Conservation (phyloP, 2,797 vertebrate genomes). For the Scolopax rusticola region DNA sequence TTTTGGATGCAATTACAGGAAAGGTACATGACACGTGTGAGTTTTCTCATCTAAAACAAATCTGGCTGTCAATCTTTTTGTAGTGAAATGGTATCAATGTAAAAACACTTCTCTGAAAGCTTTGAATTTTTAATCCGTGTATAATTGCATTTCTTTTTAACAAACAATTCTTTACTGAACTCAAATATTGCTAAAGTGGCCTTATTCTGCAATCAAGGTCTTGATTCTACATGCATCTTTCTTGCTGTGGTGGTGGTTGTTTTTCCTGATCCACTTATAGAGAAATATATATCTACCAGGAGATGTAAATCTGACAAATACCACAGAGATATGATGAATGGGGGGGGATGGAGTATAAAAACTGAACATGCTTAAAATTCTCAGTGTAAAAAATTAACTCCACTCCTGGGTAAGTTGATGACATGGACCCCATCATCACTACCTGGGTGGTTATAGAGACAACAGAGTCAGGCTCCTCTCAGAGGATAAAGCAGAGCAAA, state of each 20-base stretch:
- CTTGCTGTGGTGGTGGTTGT: background rate
- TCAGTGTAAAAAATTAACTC: background rate
- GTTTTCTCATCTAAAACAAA: background rate
- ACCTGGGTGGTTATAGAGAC: background rate
- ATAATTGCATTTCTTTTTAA: background rate
- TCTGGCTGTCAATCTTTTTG: background rate
- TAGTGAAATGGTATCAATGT: background rate
- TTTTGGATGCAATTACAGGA: background rate
- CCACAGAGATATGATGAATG: background rate
- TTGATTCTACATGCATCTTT: background rate
- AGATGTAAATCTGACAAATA: background rate
- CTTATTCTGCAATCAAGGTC: background rate
- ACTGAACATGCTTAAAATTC: background rate
- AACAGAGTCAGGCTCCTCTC: background rate
- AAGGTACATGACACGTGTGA: background rate
- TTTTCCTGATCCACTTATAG: background rate
- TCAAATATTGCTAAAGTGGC: background rate
- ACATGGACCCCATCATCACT: fast-evolving
- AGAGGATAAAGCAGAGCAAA: background rate
- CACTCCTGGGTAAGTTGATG: background rate
- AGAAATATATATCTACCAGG: background rate
- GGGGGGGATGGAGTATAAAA: background rate
- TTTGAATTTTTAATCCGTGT: background rate
- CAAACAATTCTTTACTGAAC: background rate
- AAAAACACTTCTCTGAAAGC: background rate